Evolutionary conservation across 1,140 invertebrate species (phyloP).

Genomic region (Galleria mellonella): DNA sequence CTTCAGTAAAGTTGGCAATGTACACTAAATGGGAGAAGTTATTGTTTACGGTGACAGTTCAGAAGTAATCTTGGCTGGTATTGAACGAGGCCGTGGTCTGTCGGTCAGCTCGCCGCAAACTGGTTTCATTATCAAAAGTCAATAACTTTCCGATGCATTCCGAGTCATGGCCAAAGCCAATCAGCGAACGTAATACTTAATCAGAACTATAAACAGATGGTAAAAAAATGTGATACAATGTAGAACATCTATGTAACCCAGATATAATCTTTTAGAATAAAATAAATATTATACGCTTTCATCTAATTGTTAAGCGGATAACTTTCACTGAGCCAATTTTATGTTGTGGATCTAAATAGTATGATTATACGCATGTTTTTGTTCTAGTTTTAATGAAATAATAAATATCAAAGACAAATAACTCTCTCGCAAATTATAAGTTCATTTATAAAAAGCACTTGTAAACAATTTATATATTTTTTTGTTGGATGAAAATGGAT

Average conservation of each 20-base stretch:
- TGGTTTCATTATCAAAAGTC: slow-evolving; percentile 74
- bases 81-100: slow-evolving; percentile 62
- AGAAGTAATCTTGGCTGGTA: slow-evolving; percentile 40
- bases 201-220: slow-evolving; percentile 5
- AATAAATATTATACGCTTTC: slow-evolving; percentile 14
- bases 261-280: too few relatives aligned
- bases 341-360: not conserved
- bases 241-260: too few relatives aligned
- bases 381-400: too few relatives aligned
- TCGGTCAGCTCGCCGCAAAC: slow-evolving; percentile 63
- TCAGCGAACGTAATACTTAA: slow-evolving; percentile 46
- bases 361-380: too few relatives aligned
- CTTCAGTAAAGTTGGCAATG: slow-evolving; percentile 32
- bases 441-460: too few relatives aligned
- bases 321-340: slow-evolving; percentile 19
- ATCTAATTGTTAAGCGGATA: slow-evolving; percentile 10
- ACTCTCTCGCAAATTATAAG: too few relatives aligned
- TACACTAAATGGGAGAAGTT: slow-evolving; percentile 24
- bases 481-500: too few relatives aligned
- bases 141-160: slow-evolving; percentile 72
- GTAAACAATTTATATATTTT: too few relatives aligned
- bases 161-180: slow-evolving; percentile 59
- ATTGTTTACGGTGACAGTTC: slow-evolving; percentile 19
- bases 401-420: too few relatives aligned
- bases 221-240: too few relatives aligned